Evolutionary conservation across 35 echinoderm and acorn worm species (phyloP), one percentile per base, ranked within the genome.

Genomic region (Hemicentrotus pulcherrimus): DNA sequence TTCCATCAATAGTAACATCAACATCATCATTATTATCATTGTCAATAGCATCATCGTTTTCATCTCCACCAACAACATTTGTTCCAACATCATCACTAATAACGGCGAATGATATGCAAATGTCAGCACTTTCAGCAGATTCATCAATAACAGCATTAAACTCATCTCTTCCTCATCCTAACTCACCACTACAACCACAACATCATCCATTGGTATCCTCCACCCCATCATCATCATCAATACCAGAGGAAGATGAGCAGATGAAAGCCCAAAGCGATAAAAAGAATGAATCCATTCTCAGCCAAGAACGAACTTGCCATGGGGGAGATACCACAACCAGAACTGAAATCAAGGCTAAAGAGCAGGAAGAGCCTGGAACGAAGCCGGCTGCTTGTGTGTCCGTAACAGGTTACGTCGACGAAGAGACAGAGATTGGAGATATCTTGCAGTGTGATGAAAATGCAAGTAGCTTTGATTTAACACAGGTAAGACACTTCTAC

Each of bases 401-500:
- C 9, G 94, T 97, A n/a, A 97, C 97, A 2, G 97, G 95, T 4
- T 97, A 86, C 70, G 94, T 97, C 41, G 94, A 96, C 31, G 92
- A 88, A 50, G 61, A 89, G 31, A 97, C 97, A 52, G 91, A 94
- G 86, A 24, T 96, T 10, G 65, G 61, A 32, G 48, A 94, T 46
- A 31, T 96, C 31, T 52, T 95, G 48, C 33, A 58, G 65, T 30
- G n/a, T 46, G 35, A 71, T 46, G 22, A 32, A 19, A 47, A 95
- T 32, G 89, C 91, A 18, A 24, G n/a, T 6, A 6, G n/a, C 91
- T 93, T 93, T 47, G 47, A 93, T 28, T 6, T 93, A n/a, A 22
- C 91, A 93, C 18, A 93, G 91, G 91, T 93, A 93, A 48, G 48
- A 15, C 8, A 22, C 15, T 15, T 86, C 9, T 41, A 3, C 8